Evolutionary conservation across 2,113 vertebrate species (phyloP).

Genomic region (Agapornis roseicollis): DNA sequence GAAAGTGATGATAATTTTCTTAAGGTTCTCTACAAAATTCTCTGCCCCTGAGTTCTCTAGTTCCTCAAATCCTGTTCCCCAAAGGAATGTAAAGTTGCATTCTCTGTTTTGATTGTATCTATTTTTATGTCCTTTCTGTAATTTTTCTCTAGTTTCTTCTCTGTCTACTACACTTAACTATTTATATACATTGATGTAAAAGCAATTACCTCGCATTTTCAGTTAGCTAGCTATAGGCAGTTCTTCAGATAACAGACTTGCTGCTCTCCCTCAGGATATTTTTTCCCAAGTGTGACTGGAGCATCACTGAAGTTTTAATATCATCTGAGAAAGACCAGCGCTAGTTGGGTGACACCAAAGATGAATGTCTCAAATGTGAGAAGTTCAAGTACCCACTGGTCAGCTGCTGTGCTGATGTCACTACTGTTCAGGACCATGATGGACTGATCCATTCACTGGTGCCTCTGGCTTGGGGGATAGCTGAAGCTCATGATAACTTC

Average conservation of each 20-base stretch:
- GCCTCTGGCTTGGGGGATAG: not conserved
- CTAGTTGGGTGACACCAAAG: not conserved
- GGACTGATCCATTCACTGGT: not conserved
- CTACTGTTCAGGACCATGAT: not conserved
- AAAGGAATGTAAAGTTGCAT: not conserved
- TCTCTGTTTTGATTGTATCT: not conserved
- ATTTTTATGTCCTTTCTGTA: not conserved
- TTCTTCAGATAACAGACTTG: not conserved
- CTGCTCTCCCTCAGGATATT: not conserved
- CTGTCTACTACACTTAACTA: not conserved
- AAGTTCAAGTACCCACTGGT: fast-evolving
- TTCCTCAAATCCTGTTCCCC: not conserved
- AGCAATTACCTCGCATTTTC: not conserved
- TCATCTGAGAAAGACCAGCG: not conserved
- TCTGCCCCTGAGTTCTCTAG: not conserved
- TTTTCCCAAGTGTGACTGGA: not conserved
- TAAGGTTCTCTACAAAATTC: not conserved
- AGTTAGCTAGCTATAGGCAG: not conserved
- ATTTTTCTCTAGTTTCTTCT: not conserved
- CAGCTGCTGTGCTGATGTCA: not conserved
- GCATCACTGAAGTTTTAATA: not conserved
- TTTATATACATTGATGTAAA: not conserved
- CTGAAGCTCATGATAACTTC: not conserved
- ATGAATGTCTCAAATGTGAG: not conserved
- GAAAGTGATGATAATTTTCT: not conserved